These are phyloP conservation scores for Menidia beryllina DNA, from an alignment of 2,113 vertebrate genomes.

Conservation along the genomic window DNA sequence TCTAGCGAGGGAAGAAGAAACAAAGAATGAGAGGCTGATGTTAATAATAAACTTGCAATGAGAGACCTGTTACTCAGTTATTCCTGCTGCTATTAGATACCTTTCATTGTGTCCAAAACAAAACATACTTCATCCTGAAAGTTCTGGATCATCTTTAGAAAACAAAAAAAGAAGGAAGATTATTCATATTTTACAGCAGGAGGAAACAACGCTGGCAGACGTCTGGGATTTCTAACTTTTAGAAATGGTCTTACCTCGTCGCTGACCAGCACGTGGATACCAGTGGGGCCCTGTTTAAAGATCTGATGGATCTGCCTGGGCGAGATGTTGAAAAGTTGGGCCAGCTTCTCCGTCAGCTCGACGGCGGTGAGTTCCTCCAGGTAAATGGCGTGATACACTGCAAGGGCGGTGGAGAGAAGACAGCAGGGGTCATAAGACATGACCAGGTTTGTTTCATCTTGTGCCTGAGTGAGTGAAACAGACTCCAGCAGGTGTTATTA, in stretches of 20 bases:
- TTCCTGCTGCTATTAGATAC: slow-evolving; percentile 65
- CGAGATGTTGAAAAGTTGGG: slow-evolving; percentile 96
- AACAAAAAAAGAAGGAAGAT: too few species aligned
- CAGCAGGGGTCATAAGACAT: background rate
- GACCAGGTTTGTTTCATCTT: background rate
- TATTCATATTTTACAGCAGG: background rate
- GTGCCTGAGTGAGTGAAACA: background rate
- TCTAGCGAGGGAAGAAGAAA: slow-evolving; percentile 80
- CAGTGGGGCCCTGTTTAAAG: slow-evolving; percentile 95
- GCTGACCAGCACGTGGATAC: slow-evolving; percentile 96
- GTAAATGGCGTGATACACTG: slow-evolving; percentile 98
- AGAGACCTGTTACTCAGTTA: slow-evolving; percentile 1
- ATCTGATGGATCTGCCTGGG: slow-evolving; percentile 95
- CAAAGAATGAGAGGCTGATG: background rate
- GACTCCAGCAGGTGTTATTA: background rate
- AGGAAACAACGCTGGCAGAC: background rate
- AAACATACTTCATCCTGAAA: slow-evolving; percentile 97
- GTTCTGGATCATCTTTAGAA: slow-evolving; percentile 93
- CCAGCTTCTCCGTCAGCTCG: slow-evolving; percentile 93
- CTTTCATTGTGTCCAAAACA: slow-evolving; percentile 97
- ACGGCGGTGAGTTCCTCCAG: slow-evolving; percentile 91
- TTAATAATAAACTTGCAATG: slow-evolving; percentile 14
- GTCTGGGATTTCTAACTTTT: too few species aligned
- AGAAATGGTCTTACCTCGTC: slow-evolving; percentile 86
- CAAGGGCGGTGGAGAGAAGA: background rate